Evolutionary conservation across 2,888 invertebrate genomes (phyloP).

Genomic region (Dolomedes plantarius): DNA sequence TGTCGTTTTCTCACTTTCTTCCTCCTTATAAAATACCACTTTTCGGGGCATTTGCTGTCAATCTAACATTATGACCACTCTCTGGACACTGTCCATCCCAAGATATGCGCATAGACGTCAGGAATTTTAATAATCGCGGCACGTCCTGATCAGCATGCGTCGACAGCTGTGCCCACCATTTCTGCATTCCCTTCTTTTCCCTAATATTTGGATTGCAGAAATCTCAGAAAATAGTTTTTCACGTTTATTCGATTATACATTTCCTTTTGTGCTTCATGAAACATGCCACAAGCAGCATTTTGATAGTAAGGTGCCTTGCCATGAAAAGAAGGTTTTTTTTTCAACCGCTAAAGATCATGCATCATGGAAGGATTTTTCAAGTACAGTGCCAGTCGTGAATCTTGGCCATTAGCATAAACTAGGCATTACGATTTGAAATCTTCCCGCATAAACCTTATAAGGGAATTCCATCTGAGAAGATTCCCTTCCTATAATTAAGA

Average conservation of each 20-base stretch:
- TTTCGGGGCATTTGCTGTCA: conserved; percentile 49
- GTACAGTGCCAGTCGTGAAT: background rate
- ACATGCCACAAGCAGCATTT: background rate
- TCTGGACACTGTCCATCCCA: conserved; percentile 58
- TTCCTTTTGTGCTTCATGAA: background rate
- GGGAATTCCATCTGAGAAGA: too few relatives aligned
- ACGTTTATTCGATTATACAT: background rate
- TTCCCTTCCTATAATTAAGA: too few relatives aligned
- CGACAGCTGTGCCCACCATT: conserved; percentile 47
- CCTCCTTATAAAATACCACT: conserved; percentile 59
- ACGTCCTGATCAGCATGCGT: conserved; percentile 47
- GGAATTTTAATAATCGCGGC: conserved; percentile 63
- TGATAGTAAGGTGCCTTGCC: background rate
- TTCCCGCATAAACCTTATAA: too few relatives aligned
- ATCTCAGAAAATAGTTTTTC: background rate
- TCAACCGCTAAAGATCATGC: background rate
- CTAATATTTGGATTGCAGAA: conserved; percentile 30
- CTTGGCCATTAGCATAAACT: background rate
- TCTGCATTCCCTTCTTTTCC: conserved; percentile 15
- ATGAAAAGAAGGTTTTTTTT: background rate
- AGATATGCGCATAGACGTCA: conserved; percentile 63
- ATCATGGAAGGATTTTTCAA: background rate
- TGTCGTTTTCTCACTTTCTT: conserved; percentile 52
- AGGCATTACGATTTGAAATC: background rate
- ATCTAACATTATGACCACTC: conserved; percentile 56